phyloP scores from a whole-genome alignment of 2,113 vertebrate species.

The Rhinogobius similis region DNA sequence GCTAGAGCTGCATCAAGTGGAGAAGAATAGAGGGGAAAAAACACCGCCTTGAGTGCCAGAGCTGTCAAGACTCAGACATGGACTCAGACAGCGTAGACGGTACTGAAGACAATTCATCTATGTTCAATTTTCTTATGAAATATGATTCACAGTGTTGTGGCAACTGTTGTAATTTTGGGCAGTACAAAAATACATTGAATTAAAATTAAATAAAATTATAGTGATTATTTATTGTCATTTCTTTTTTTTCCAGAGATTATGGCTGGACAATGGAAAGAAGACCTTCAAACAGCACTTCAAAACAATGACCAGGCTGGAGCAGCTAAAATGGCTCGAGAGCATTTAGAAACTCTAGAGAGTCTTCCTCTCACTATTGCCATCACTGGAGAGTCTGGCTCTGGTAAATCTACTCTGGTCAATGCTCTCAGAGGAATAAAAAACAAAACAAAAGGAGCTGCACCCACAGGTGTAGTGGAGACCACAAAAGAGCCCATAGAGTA shows the following conservation, averaged over 20 bases:
- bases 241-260: not conserved
- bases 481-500: not conserved
- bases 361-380: not conserved
- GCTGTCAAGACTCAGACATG: no score
- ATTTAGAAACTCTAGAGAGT: not conserved
- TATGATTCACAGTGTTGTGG: no score
- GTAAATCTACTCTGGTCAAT: not conserved
- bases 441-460: not conserved
- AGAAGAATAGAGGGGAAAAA: no score
- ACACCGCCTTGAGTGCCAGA: no score
- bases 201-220: no score
- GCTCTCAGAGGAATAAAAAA: slow-evolving; percentile 2
- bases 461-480: not conserved
- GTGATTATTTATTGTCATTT: no score
- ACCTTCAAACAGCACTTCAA: not conserved
- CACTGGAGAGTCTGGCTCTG: slow-evolving; percentile 3
- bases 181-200: no score
- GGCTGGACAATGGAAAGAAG: not conserved
- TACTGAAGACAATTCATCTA: no score
- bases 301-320: not conserved
- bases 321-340: not conserved
- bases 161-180: no score
- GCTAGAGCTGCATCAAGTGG: no score
- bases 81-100: no score
- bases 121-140: no score